Evolutionary conservation across 92 coral and sea anemone species (phyloP).

Genomic region (Plumapathes pennacea): DNA sequence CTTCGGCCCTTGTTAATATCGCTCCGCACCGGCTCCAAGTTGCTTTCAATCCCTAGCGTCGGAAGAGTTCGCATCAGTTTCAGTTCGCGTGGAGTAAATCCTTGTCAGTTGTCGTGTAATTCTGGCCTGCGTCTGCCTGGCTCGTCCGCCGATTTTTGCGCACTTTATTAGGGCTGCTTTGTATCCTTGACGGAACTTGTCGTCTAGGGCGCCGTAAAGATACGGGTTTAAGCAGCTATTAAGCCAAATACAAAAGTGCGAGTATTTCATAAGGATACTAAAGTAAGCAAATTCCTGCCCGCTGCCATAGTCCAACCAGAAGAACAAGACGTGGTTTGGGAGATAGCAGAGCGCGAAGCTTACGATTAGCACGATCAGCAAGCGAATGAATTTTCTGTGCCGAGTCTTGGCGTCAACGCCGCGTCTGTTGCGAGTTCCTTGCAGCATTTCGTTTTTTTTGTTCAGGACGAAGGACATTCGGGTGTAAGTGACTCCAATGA

Average conservation of each 20-base stretch:
- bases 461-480: conserved; percentile 73
- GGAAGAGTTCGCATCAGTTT: conserved; percentile 18
- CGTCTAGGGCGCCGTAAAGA: conserved; percentile 92
- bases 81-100: conserved; percentile 54
- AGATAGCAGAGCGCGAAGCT: conserved; percentile 92
- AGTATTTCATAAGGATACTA: conserved; percentile 84
- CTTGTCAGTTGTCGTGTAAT: conserved; percentile 58
- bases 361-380: conserved; percentile 76
- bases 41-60: no score
- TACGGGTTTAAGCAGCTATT: conserved; percentile 93
- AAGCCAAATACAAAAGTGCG: conserved; percentile 90
- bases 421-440: conserved; percentile 63
- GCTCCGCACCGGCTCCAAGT: no score
- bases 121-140: conserved; percentile 67
- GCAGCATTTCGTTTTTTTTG: conserved; percentile 62
- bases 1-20: no score
- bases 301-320: conserved; percentile 91
- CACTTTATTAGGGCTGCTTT: conserved; percentile 68
- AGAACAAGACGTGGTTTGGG: conserved; percentile 90
- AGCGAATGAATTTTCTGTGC: conserved; percentile 83
- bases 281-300: conserved; percentile 78
- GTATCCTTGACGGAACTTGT: conserved; percentile 77
- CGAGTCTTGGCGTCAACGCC: conserved; percentile 61
- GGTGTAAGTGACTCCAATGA: conserved; percentile 74
- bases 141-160: conserved; percentile 74